Evolutionary conservation across 2,888 invertebrate genomes (phyloP).

Genomic region (Cistogaster globosa): DNA sequence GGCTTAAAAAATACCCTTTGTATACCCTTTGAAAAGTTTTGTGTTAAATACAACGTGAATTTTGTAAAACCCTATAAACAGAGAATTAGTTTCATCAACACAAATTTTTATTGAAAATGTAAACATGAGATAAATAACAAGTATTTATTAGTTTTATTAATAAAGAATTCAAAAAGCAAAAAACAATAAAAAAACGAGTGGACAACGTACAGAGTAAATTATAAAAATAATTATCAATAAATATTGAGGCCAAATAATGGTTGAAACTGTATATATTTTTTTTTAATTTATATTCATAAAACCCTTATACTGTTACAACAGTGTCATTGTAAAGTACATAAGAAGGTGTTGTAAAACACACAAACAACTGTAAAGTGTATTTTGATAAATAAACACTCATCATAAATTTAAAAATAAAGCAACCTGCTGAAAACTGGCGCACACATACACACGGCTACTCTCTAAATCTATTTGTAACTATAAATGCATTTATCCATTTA

Average conservation of each 20-base stretch:
- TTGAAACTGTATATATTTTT: neutral
- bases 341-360: neutral
- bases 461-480: constrained; percentile 4
- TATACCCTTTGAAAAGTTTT: no score
- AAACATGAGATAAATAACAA: no score
- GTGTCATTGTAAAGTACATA: neutral
- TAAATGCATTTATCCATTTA: constrained; percentile 6
- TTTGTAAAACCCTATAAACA: no score
- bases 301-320: neutral
- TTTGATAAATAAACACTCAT: neutral
- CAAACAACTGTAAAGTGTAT: neutral
- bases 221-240: neutral
- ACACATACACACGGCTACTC: neutral
- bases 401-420: neutral
- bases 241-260: neutral
- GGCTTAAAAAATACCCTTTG: no score
- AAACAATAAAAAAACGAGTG: no score
- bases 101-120: no score
- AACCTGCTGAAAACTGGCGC: neutral
- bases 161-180: no score
- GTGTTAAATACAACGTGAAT: no score
- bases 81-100: no score
- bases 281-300: neutral
- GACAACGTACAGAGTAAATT: no score
- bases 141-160: no score